phyloP scores from a whole-genome alignment of 1,140 invertebrate genomes.

The Euschistus heros region DNA sequence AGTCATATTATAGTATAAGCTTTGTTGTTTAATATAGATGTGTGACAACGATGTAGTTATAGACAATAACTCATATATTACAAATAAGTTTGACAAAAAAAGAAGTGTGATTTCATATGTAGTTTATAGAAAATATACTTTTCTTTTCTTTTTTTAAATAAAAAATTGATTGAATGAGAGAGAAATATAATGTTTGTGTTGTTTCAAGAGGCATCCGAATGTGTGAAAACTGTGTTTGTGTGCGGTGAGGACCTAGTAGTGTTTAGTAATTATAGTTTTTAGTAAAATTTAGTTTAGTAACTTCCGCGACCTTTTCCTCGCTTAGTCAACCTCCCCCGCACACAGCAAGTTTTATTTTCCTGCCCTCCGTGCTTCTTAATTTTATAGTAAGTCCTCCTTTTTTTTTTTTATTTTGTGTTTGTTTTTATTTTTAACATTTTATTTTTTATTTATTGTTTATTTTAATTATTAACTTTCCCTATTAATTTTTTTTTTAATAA shows the following conservation, averaged over 20 bases:
- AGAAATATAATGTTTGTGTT: constrained; percentile 5
- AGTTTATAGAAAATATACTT: neutral
- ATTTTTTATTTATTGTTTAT: neutral
- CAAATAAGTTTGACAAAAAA: too few relatives aligned
- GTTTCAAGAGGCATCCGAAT: constrained; percentile 22
- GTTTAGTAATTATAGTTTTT: constrained; percentile 13
- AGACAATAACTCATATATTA: constrained; percentile 5
- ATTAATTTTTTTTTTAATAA: neutral
- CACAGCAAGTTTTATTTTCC: constrained; percentile 8
- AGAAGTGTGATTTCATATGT: constrained; percentile 1
- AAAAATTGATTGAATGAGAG: too few relatives aligned
- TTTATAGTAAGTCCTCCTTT: constrained; percentile 20
- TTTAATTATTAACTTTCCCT: neutral
- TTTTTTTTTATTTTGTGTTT: constrained; percentile 19
- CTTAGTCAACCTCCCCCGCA: constrained; percentile 22
- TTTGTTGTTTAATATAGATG: constrained; percentile 14
- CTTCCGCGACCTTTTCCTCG: neutral
- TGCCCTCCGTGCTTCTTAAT: neutral
- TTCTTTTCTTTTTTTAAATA: neutral
- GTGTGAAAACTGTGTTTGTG: constrained; percentile 21
- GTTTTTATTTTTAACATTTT: neutral
- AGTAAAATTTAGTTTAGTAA: constrained; percentile 16
- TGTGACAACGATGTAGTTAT: constrained; percentile 8
- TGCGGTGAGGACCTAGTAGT: constrained; percentile 18
- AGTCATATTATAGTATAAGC: neutral